These are phyloP conservation scores for Amphipoea lucens DNA, from an alignment of 2,888 invertebrate genomes.

Conservation along the genomic window DNA sequence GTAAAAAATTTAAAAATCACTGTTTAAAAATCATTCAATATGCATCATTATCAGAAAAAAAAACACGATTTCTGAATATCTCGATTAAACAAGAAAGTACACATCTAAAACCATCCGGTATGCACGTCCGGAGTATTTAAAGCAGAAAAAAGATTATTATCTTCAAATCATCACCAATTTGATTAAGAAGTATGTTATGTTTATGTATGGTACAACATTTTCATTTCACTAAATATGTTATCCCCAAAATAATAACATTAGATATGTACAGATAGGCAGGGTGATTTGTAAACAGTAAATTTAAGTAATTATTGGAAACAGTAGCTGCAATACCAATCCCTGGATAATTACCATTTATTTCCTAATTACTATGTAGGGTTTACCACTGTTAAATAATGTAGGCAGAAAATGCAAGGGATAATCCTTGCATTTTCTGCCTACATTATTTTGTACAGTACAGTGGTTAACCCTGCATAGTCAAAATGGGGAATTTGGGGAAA, in stretches of 20 bases:
- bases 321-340: conserved; percentile 3
- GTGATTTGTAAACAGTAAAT: neutral
- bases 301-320: neutral
- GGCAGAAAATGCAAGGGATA: neutral
- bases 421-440: neutral
- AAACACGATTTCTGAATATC: neutral
- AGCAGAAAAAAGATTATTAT: neutral
- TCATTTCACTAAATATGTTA: neutral
- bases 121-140: neutral
- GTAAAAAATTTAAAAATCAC: neutral
- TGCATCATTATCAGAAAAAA: neutral
- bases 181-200: neutral
- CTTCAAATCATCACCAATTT: conserved; percentile 4
- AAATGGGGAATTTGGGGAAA: conserved; percentile 14
- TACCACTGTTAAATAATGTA: neutral
- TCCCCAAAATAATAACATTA: neutral
- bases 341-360: conserved; percentile 7
- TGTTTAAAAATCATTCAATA: neutral
- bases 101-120: neutral
- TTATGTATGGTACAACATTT: neutral
- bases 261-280: neutral
- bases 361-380: neutral
- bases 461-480: neutral
- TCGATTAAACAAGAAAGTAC: neutral
- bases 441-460: neutral